phyloP scores from a whole-genome alignment of 2,888 invertebrate genomes.

The Hypercompe scribonia region DNA sequence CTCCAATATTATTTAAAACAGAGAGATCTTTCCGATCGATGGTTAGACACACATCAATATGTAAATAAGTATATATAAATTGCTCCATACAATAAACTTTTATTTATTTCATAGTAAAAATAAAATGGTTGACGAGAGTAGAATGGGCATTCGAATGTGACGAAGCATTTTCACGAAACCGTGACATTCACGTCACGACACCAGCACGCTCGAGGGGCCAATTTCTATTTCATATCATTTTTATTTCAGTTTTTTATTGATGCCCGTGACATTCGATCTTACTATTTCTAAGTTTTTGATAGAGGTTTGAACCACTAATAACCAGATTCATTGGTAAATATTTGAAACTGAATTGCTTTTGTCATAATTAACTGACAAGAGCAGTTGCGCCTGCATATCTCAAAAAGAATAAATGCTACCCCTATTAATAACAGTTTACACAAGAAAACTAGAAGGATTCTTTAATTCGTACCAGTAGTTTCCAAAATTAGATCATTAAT shows the following conservation, averaged over 20 bases:
- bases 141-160: background rate
- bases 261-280: background rate
- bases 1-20: too few species aligned
- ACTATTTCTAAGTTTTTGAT: background rate
- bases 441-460: too few species aligned
- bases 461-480: too few species aligned
- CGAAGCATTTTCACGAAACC: constrained; percentile 3
- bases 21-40: too few species aligned
- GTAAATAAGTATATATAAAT: background rate
- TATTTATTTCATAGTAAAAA: background rate
- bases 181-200: background rate
- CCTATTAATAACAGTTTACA: too few species aligned
- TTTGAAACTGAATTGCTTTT: too few species aligned
- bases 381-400: too few species aligned
- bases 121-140: background rate
- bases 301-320: background rate
- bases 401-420: too few species aligned
- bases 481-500: too few species aligned
- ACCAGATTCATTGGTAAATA: too few species aligned
- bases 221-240: background rate
- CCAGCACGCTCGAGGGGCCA: background rate
- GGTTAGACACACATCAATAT: too few species aligned
- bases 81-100: background rate
- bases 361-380: too few species aligned
- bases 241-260: background rate